phyloP scores from a whole-genome alignment of 2,888 invertebrate species.

The Diaphora mendica region DNA sequence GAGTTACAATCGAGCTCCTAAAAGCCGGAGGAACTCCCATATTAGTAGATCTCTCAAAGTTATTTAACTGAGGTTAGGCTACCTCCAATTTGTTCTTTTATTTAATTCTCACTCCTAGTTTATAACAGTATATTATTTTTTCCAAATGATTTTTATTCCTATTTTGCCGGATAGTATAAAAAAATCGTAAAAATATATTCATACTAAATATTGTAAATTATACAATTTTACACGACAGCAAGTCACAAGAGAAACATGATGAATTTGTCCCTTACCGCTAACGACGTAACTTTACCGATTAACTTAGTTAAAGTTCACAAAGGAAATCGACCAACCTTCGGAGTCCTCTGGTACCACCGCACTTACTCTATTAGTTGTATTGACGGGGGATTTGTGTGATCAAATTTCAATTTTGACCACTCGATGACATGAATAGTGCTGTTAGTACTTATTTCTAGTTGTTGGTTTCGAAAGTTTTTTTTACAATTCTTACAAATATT shows the following conservation, averaged over 20 bases:
- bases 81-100: too few species aligned
- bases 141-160: too few species aligned
- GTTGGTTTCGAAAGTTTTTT: background rate
- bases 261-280: slow-evolving; percentile 47
- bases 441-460: background rate
- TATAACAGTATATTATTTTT: too few species aligned
- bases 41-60: too few species aligned
- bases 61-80: too few species aligned
- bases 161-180: background rate
- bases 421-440: slow-evolving; percentile 28
- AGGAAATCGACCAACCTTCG: slow-evolving; percentile 45
- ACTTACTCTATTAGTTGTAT: slow-evolving; percentile 48
- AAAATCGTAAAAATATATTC: background rate
- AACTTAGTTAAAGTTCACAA: slow-evolving; percentile 52
- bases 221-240: slow-evolving; percentile 36
- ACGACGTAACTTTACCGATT: slow-evolving; percentile 47
- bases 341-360: slow-evolving; percentile 37
- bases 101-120: too few species aligned
- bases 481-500: background rate
- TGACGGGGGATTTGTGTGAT: slow-evolving; percentile 42
- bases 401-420: slow-evolving; percentile 43
- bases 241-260: slow-evolving; percentile 36
- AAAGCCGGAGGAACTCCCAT: too few species aligned
- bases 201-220: slow-evolving; percentile 23
- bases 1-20: too few species aligned